Evolutionary conservation across 2,888 invertebrate species (phyloP), one percentile per base, ranked within the genome.

Genomic region (Dasypogon diadema): DNA sequence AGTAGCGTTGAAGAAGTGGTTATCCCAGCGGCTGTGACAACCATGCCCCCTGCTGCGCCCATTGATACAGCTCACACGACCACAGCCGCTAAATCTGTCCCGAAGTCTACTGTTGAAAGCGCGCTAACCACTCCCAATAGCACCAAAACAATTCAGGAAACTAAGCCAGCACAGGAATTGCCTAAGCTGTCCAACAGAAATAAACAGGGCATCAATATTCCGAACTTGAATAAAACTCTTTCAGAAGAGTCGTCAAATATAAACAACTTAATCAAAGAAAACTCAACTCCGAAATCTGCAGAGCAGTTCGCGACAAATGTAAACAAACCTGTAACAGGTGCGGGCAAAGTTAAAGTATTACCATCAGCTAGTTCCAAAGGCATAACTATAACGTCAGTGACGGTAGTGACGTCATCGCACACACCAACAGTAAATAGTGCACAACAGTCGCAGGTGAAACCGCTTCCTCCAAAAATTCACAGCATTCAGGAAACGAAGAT

Each of bases 231-330:
- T 55, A 80, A 81, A 22, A 79, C 82, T 0, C 65, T 82, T 12
- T 81, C 81, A n/a, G 83, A 83, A 48, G 83, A 82, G 70, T 79
- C 82, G 1, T 79, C 80, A 4, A 83, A 81, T 76, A 83, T 83
- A 0, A 82, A 77, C 22, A 82, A 79, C 65, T 46, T 82, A 2
- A 82, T 83, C 76, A 77, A 74, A 22, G 58, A 51, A 12, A 75
- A 63, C 42, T 37, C 75, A 6, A 24, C 42, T 1, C 16, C 24
- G 10, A 55, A 51, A 21, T 2, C 54, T 14, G n/a, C 55, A 21
- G 76, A 76, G 5, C 72, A 78, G 12, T 37, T 63, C 3, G 76
- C 74, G 14, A 8, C 26, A 10, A 48, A 8, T 6, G 21, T 14
- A 10, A 51, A 8, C 14, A 74, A 46, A 22, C 10, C 18, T 16